Conservation (phyloP, 1,140 invertebrate species). For the Plectrocnemia conspersa region DNA sequence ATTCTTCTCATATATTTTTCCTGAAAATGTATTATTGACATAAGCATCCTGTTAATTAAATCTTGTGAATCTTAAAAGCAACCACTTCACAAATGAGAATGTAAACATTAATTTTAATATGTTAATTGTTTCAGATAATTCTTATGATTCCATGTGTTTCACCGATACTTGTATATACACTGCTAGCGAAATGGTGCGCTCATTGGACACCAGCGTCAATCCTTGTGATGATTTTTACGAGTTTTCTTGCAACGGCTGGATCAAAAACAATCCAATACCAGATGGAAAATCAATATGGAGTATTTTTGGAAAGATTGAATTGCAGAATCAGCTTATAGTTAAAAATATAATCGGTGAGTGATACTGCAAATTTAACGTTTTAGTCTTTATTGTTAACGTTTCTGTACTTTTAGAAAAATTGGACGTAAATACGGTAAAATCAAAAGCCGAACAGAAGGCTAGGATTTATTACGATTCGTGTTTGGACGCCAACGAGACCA, state of each 20-base stretch:
- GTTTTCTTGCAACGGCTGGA: conserved; percentile 91
- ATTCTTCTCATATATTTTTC: too few species aligned
- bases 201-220: conserved; percentile 72
- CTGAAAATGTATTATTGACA: too few species aligned
- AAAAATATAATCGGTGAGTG: conserved; percentile 78
- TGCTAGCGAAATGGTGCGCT: conserved; percentile 76
- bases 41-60: too few species aligned
- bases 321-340: conserved; percentile 89
- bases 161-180: conserved; percentile 81
- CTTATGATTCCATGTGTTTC: conserved; percentile 55
- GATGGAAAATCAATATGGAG: conserved; percentile 91
- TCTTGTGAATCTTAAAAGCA: too few species aligned
- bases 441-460: conserved; percentile 82
- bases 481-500: conserved; percentile 87
- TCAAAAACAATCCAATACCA: conserved; percentile 86
- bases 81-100: too few species aligned
- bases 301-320: conserved; percentile 89
- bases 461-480: conserved; percentile 89
- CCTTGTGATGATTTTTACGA: conserved; percentile 95
- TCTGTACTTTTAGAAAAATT: conserved; percentile 32
- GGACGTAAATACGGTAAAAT: conserved; percentile 54
- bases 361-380: conserved; percentile 7
- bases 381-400: conserved; percentile 13
- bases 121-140: conserved; percentile 37
- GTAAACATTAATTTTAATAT: conserved; percentile 4